Base-by-base conservation (phyloP, 2,888 invertebrate species). In the Chironomus riparius region DNA sequence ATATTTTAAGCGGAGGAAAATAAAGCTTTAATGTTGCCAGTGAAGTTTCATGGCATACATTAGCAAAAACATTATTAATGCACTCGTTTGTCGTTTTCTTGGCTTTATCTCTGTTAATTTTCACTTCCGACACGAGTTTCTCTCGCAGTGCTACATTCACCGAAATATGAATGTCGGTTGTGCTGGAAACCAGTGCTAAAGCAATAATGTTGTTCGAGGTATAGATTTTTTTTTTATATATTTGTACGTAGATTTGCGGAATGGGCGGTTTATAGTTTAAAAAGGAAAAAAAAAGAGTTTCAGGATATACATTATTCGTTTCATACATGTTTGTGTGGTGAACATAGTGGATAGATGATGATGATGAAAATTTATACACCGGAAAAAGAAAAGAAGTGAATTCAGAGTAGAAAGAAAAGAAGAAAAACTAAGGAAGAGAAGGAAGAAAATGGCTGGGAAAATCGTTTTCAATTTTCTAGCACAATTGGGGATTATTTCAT, bases 11-110 rank as follows among this genome's bases (percentile, higher is more conserved):
- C 70, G 85, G 84, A 4, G 94, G 94, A 84, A 94, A 94, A 80
- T 92, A 90, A 87, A 94, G 91, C 72, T 92, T 91, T 77, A 94
- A 86, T 81, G 92, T 92, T 47, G 94, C 94, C 77, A 94, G 85
- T 81, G 92, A 91, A 2, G 90, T 87, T 0, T 92, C 91, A 18
- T 90, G 88, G 79, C 93, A 93, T 15, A 93, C 91, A 10, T 88
- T 86, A 5, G 92, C 90, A 78, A 94, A 83, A 28, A 91, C 90
- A 61, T 72, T 61, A 24, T 87, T 86, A 62, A 90, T 88, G 82
- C 93, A 92, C 82, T 91, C 90, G 28, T 88, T 87, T 18, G 89
- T 87, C 47, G 92, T 88, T 79, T 89, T 88, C 93, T 92, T 91
- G 48, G 93, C 84, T 82, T 92, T 90, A 80, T 88, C 87, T 77